These are phyloP conservation scores for Carcina quercana DNA, from an alignment of 2,888 invertebrate genomes.

Conservation along the genomic window DNA sequence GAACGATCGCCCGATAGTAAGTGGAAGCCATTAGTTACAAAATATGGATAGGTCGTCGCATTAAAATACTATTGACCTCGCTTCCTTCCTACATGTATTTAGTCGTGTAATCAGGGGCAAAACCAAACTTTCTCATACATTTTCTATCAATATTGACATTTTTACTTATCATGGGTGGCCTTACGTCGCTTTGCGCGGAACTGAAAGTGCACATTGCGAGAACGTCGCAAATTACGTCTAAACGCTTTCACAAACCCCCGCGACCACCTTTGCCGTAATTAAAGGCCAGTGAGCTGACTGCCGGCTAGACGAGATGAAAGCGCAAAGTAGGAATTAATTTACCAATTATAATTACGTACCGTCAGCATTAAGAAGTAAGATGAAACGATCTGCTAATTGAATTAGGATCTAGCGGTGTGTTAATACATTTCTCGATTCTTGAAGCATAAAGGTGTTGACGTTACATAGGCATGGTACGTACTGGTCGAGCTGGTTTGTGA, in stretches of 20 bases:
- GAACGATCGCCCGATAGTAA: slow-evolving; percentile 2
- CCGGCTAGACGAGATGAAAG: slow-evolving; percentile 26
- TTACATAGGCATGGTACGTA: slow-evolving; percentile 21
- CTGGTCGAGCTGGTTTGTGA: slow-evolving; percentile 28
- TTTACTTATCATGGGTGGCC: slow-evolving; percentile 31
- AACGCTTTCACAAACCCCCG: slow-evolving; percentile 50
- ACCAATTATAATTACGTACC: slow-evolving; percentile 22
- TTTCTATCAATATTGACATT: slow-evolving; percentile 46
- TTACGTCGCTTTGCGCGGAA: slow-evolving; percentile 18
- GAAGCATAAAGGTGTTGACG: slow-evolving; percentile 14
- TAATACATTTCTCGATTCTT: slow-evolving; percentile 1
- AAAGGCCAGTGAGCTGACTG: slow-evolving; percentile 27
- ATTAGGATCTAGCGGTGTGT: slow-evolving; percentile 1
- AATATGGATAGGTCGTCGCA: slow-evolving; percentile 5
- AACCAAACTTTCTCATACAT: slow-evolving; percentile 32
- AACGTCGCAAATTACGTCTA: slow-evolving; percentile 32
- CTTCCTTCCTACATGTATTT: slow-evolving; percentile 3
- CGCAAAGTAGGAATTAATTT: slow-evolving; percentile 25
- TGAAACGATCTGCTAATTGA: slow-evolving; percentile 13
- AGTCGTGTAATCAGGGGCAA: slow-evolving; percentile 8
- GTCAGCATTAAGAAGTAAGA: slow-evolving; percentile 18
- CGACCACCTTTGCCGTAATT: slow-evolving; percentile 29
- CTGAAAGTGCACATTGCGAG: slow-evolving; percentile 35
- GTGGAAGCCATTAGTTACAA: slow-evolving; percentile 4
- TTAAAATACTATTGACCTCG: slow-evolving; percentile 3